These are phyloP conservation scores for Todiramphus saurophagus DNA, from an alignment of 2,113 vertebrate species.

Conservation along the genomic window DNA sequence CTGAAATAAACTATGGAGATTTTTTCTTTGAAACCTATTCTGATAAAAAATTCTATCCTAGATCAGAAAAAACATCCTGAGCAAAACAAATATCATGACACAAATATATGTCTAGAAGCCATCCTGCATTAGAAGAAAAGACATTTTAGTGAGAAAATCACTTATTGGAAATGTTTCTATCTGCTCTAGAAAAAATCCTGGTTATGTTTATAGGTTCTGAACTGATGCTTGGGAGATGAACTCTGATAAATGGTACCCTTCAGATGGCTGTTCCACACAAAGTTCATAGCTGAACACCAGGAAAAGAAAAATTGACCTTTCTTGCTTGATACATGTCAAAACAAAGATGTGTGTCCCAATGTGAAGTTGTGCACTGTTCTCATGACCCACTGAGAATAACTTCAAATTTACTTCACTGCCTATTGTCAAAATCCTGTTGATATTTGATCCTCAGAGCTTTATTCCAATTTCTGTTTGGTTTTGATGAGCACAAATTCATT, in stretches of 20 bases:
- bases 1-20: not conserved
- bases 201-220: not conserved
- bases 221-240: not conserved
- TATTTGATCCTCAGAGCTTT: not conserved
- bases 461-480: not conserved
- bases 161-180: not conserved
- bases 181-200: not conserved
- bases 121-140: not conserved
- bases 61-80: not conserved
- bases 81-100: not conserved
- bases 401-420: not conserved
- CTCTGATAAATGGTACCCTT: not conserved
- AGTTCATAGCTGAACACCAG: not conserved
- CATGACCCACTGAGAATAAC: no score
- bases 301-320: not conserved
- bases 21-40: not conserved
- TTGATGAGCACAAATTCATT: not conserved
- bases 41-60: not conserved
- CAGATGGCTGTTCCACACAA: not conserved
- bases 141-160: not conserved
- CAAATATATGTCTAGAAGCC: accelerated
- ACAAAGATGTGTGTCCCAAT: not conserved
- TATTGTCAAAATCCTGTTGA: not conserved
- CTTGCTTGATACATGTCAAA: not conserved
- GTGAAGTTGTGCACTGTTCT: not conserved